These are phyloP conservation scores for Melanotus villosus DNA, from an alignment of 2,888 invertebrate species.

Conservation along the genomic window DNA sequence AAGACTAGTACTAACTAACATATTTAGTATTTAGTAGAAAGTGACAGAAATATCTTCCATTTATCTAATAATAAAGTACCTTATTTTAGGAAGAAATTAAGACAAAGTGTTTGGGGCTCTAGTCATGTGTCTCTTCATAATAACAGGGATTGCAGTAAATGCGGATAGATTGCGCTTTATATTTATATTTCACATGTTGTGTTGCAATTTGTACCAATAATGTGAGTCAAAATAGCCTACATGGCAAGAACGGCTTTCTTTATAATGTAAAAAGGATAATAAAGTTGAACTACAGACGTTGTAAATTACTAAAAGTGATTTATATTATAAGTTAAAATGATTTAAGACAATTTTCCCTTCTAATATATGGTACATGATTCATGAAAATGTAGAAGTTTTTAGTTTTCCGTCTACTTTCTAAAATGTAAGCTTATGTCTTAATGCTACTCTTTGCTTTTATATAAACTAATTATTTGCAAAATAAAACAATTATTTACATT, in stretches of 20 bases:
- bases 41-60: too few relatives aligned
- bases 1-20: too few relatives aligned
- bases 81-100: constrained; percentile 46
- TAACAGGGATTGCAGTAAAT: constrained; percentile 62
- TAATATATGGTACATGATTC: not conserved
- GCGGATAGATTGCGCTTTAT: constrained; percentile 64
- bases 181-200: constrained; percentile 65
- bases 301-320: constrained; percentile 40
- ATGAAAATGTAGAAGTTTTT: not conserved
- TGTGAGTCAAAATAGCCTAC: constrained; percentile 61
- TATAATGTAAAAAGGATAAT: constrained; percentile 39
- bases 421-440: too few relatives aligned
- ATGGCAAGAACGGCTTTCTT: constrained; percentile 60
- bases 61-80: constrained; percentile 20
- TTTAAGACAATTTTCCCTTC: constrained; percentile 11
- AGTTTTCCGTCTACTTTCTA: too few relatives aligned
- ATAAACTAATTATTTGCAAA: too few relatives aligned
- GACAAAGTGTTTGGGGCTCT: constrained; percentile 46
- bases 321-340: constrained; percentile 32
- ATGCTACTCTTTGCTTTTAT: too few relatives aligned
- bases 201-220: constrained; percentile 65
- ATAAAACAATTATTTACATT: too few relatives aligned
- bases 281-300: constrained; percentile 26
- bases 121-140: constrained; percentile 47
- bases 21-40: too few relatives aligned